A percentile compares a stretch with the other conserved stretches of the same genome.
phyloP scores from a whole-genome alignment of 2,888 invertebrate species.

The Rhaphigaster nebulosa region DNA sequence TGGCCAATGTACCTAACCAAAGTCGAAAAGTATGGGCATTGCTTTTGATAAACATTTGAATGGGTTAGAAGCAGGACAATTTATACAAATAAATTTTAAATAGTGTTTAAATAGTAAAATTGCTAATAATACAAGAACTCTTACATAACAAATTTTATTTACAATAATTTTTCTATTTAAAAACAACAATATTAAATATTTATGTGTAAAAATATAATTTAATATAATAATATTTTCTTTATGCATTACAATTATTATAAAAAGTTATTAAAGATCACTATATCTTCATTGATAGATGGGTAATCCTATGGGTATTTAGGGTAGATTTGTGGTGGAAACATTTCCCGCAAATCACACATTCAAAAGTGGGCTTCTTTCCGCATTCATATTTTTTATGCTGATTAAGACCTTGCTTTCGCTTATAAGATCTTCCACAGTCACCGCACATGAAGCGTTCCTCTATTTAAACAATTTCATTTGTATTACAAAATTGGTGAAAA shows the following conservation, averaged over 20 bases:
- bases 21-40: no score
- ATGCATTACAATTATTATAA: not conserved
- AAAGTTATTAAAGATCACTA: not conserved
- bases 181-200: not conserved
- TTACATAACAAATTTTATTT: not conserved
- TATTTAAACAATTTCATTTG: not conserved
- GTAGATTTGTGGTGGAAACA: conserved; percentile 31
- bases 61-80: no score
- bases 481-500: not conserved
- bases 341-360: conserved; percentile 56
- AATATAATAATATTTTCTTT: not conserved
- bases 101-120: not conserved
- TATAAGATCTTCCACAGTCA: conserved; percentile 48
- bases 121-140: not conserved
- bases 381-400: conserved; percentile 59
- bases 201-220: not conserved
- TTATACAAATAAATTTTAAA: no score
- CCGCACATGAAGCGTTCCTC: conserved; percentile 11
- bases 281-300: conserved; percentile 22
- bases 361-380: conserved; percentile 59
- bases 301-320: not conserved
- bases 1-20: no score
- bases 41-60: no score
- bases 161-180: not conserved
- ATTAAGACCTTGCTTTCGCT: conserved; percentile 38